Evolutionary conservation across 2,113 vertebrate species (phyloP).

Genomic region (Syngnathus scovelli): DNA sequence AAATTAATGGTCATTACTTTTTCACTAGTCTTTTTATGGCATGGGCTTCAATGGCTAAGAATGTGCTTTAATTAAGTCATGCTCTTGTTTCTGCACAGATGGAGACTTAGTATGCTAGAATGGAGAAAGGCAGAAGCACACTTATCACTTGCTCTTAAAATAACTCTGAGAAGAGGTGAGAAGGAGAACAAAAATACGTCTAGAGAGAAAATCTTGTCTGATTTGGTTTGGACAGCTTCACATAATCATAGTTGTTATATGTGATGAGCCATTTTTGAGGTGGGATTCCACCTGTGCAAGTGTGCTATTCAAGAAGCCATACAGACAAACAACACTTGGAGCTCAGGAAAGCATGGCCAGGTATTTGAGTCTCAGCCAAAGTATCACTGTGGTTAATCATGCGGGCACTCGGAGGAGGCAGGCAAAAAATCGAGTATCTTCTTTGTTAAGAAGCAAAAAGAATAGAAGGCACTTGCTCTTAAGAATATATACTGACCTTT

Average conservation of each 20-base stretch:
- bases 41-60: not conserved
- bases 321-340: not conserved
- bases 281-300: slow-evolving; percentile 3
- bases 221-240: not conserved
- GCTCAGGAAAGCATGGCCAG: not conserved
- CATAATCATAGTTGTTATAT: not conserved
- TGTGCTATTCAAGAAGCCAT: not conserved
- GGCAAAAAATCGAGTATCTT: not conserved
- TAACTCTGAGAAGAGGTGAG: slow-evolving; percentile 58
- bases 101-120: slow-evolving; percentile 43
- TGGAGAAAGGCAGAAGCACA: slow-evolving; percentile 51
- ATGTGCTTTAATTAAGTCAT: slow-evolving; percentile 29
- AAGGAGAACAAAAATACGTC: slow-evolving; percentile 41
- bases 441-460: not conserved
- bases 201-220: slow-evolving; percentile 25
- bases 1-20: not conserved
- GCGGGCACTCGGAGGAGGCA: not conserved
- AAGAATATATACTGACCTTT: not conserved
- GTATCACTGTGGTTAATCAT: not conserved
- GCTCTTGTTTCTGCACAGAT: slow-evolving; percentile 30
- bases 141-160: slow-evolving; percentile 67
- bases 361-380: not conserved
- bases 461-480: not conserved
- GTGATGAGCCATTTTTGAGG: not conserved
- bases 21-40: not conserved